Percentiles rank a stretch among this genome's conserved stretches.
These are phyloP conservation scores for Cryptocheilus praepositus DNA, from an alignment of 2,888 invertebrate genomes.

Conservation along the genomic window DNA sequence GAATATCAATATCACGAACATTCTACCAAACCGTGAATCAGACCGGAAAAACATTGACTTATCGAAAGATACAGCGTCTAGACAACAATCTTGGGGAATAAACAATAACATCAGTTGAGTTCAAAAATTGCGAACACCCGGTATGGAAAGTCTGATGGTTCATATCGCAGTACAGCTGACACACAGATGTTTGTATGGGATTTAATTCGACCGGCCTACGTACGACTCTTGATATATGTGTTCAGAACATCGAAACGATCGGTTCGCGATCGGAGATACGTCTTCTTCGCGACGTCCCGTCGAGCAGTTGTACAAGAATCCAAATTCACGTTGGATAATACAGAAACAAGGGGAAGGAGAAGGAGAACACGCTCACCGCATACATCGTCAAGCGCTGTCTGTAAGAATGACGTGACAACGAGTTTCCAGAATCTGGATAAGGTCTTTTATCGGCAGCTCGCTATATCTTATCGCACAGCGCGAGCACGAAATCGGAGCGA, in stretches of 20 bases:
- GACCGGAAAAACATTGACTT: no score
- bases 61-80: no score
- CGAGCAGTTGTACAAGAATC: background rate
- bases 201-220: no score
- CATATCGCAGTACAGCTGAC: no score
- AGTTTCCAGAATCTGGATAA: constrained; percentile 20
- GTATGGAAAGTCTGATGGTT: no score
- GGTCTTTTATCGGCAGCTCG: constrained; percentile 21
- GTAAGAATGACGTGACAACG: background rate
- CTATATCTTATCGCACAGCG: constrained; percentile 31
- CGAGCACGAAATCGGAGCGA: background rate
- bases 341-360: background rate
- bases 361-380: background rate
- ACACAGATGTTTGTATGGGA: no score
- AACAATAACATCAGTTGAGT: no score
- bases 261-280: background rate
- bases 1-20: constrained; percentile 6
- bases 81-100: no score
- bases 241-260: no score
- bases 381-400: background rate
- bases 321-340: background rate
- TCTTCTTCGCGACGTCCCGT: background rate
- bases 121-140: no score
- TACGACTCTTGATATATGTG: no score
- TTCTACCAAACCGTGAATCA: background rate